These are phyloP conservation scores for Drosophila sechellia DNA, from an alignment of 1,140 invertebrate genomes.

Conservation along the genomic window DNA sequence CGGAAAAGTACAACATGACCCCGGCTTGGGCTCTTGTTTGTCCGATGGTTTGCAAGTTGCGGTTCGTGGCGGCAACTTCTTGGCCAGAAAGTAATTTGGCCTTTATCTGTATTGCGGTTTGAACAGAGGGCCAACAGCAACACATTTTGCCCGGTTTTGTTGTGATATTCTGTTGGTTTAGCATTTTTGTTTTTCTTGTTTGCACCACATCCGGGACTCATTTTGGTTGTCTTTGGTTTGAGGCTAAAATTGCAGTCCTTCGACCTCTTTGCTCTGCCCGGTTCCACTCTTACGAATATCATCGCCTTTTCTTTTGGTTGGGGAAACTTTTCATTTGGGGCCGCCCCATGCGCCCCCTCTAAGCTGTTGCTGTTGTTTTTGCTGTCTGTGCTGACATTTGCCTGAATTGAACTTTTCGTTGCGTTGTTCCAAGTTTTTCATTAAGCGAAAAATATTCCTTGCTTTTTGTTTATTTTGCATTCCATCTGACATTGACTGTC, in stretches of 20 bases:
- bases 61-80: conserved; percentile 68
- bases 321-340: conserved; percentile 51
- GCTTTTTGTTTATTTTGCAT: conserved; percentile 47
- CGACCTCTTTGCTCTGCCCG: background rate
- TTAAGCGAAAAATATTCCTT: conserved; percentile 50
- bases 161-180: conserved; percentile 66
- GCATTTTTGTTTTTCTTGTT: conserved; percentile 61
- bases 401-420: conserved; percentile 58
- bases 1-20: conserved; percentile 57
- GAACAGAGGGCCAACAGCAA: conserved; percentile 56
- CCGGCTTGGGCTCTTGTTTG: conserved; percentile 51
- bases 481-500: conserved; percentile 60
- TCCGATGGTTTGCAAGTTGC: conserved; percentile 69
- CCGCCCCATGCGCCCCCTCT: background rate
- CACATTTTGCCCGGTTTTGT: conserved; percentile 37
- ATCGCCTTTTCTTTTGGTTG: conserved; percentile 14
- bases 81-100: conserved; percentile 81
- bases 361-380: conserved; percentile 46
- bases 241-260: conserved; percentile 47
- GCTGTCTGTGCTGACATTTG: conserved; percentile 61
- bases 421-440: conserved; percentile 69
- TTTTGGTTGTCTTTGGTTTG: conserved; percentile 62
- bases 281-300: conserved; percentile 1
- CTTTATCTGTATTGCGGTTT: conserved; percentile 81
- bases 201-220: conserved; percentile 71